These are phyloP conservation scores for Callipepla squamata DNA, from an alignment of 2,113 vertebrate species.

Conservation along the genomic window DNA sequence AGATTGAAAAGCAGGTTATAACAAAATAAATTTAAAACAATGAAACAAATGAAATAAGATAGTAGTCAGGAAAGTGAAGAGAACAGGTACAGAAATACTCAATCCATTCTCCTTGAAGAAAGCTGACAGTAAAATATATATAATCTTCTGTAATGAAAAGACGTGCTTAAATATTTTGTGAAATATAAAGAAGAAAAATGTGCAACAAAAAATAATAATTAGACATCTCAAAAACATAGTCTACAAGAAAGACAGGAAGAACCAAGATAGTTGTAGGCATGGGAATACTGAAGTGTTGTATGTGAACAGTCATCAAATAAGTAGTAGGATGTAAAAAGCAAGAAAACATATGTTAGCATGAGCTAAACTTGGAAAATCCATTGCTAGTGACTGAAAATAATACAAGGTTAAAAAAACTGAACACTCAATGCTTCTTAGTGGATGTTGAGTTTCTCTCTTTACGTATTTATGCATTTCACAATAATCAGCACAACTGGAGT, in stretches of 20 bases:
- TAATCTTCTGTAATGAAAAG: neutral
- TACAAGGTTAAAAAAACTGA: neutral
- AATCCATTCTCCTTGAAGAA: no score
- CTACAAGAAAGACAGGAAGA: neutral
- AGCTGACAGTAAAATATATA: no score
- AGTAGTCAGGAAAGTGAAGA: no score
- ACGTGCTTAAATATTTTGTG: neutral
- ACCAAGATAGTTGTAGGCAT: neutral
- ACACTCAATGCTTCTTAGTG: neutral
- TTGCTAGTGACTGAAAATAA: neutral
- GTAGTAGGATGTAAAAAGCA: neutral
- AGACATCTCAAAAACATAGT: neutral
- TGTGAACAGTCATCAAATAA: neutral
- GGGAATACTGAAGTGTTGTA: neutral
- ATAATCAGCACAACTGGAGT: neutral
- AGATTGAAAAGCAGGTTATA: neutral
- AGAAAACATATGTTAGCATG: fast-evolving
- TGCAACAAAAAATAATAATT: neutral
- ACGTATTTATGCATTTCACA: neutral
- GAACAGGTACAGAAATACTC: no score
- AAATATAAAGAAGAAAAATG: neutral
- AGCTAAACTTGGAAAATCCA: neutral
- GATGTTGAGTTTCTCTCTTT: neutral
- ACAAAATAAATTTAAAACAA: conserved; percentile 21
- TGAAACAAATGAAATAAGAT: no score